Percentiles rank a stretch among this genome's conserved stretches.
phyloP scores from a whole-genome alignment of 2,113 vertebrate genomes.

The Macquaria australasica region DNA sequence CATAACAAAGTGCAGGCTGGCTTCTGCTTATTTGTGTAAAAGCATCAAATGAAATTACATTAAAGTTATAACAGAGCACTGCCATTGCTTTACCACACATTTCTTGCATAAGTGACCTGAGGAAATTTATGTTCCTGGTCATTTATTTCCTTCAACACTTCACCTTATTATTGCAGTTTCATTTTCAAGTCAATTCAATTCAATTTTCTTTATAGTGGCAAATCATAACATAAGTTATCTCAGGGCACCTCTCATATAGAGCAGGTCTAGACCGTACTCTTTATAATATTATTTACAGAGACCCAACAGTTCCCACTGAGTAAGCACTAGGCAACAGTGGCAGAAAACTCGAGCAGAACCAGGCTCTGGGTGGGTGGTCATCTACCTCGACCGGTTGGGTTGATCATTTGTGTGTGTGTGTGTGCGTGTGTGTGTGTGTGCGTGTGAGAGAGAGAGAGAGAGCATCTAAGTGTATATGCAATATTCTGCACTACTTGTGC shows the following conservation, averaged over 20 bases:
- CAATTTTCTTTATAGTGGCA: too few relatives aligned
- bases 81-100: slow-evolving; percentile 37
- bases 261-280: too few relatives aligned
- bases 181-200: neutral
- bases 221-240: too few relatives aligned
- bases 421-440: neutral
- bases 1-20: slow-evolving; percentile 50
- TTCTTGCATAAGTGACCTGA: slow-evolving; percentile 30
- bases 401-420: neutral
- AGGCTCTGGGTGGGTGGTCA: too few relatives aligned
- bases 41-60: slow-evolving; percentile 58
- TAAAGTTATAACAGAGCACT: slow-evolving; percentile 32
- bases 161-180: slow-evolving; percentile 10
- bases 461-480: too few relatives aligned
- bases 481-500: neutral
- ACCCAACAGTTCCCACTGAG: too few relatives aligned
- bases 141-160: slow-evolving; percentile 36
- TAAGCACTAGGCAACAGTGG: too few relatives aligned
- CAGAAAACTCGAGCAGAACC: too few relatives aligned
- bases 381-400: too few relatives aligned
- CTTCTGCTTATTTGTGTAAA: slow-evolving; percentile 50
- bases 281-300: too few relatives aligned
- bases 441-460: neutral
- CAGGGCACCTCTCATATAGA: too few relatives aligned
- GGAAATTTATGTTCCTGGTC: slow-evolving; percentile 25